These are phyloP conservation scores for Micropterix aruncella DNA, from an alignment of 2,888 invertebrate species.

Conservation along the genomic window DNA sequence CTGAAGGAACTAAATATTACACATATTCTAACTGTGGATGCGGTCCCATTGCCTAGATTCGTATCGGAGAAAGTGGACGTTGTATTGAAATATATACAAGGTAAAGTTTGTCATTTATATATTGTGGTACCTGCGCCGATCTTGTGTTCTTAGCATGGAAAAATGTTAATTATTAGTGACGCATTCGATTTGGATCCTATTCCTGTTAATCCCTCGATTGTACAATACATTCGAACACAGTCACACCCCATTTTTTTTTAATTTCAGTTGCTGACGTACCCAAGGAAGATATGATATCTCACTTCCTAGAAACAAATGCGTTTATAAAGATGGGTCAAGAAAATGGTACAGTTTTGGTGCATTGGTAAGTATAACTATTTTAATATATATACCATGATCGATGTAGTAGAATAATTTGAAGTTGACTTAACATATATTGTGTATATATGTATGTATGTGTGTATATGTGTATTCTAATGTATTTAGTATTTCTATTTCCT, in stretches of 20 bases:
- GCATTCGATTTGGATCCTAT: no score
- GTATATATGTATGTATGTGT: no score
- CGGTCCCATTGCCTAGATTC: slow-evolving; percentile 67
- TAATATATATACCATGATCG: no score
- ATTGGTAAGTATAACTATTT: slow-evolving; percentile 47
- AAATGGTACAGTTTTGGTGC: slow-evolving; percentile 64
- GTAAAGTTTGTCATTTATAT: slow-evolving; percentile 24
- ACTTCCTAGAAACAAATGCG: slow-evolving; percentile 60
- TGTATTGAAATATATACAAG: slow-evolving; percentile 59
- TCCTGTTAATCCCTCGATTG: no score
- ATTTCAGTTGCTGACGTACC: slow-evolving; percentile 67
- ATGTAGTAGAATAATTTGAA: no score
- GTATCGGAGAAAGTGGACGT: slow-evolving; percentile 53
- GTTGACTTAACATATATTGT: no score
- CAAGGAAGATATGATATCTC: slow-evolving; percentile 68
- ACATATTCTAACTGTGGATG: slow-evolving; percentile 71
- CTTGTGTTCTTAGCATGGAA: no score
- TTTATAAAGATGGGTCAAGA: slow-evolving; percentile 58
- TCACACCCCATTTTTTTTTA: slow-evolving; percentile 10
- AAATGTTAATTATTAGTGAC: no score
- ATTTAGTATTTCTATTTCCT: no score
- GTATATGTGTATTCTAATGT: slow-evolving; percentile 4
- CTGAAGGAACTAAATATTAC: slow-evolving; percentile 52
- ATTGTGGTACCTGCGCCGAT: no score
- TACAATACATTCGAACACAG: no score